phyloP scores from a whole-genome alignment of 1,140 invertebrate genomes.

The Harlomillsia oculata region DNA sequence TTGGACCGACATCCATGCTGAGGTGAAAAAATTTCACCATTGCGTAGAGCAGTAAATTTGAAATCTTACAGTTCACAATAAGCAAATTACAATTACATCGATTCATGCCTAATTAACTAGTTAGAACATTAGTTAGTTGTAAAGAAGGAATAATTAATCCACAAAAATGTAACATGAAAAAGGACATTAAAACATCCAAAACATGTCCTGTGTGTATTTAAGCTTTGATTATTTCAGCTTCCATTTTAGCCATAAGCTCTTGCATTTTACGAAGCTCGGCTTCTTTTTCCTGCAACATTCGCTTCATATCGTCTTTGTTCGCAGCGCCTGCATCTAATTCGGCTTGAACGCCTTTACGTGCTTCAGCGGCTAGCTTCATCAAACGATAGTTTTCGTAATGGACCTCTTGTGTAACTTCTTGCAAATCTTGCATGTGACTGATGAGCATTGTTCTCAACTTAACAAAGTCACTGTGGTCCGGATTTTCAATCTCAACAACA shows the following conservation, averaged over 20 bases:
- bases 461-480: conserved; percentile 97
- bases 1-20: no score
- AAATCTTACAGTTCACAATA: no score
- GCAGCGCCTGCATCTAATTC: conserved; percentile 16
- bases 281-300: conserved; percentile 78
- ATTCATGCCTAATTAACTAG: no score
- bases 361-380: conserved; percentile 70
- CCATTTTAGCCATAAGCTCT: conserved; percentile 89
- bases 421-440: conserved; percentile 91
- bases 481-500: conserved; percentile 98
- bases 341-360: conserved; percentile 39
- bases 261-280: conserved; percentile 85
- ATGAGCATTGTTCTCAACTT: conserved; percentile 96
- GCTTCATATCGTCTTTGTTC: conserved; percentile 57
- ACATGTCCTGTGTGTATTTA: no score
- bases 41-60: no score
- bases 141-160: no score
- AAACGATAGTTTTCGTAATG: conserved; percentile 95
- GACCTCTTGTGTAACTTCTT: conserved; percentile 65
- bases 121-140: no score
- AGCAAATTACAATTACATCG: no score
- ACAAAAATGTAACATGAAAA: no score
- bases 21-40: no score
- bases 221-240: conserved; percentile 87
- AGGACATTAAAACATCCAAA: no score